Evolutionary conservation across 92 coral and sea anemone species (phyloP).

Genomic region (Palythoa grandis): DNA sequence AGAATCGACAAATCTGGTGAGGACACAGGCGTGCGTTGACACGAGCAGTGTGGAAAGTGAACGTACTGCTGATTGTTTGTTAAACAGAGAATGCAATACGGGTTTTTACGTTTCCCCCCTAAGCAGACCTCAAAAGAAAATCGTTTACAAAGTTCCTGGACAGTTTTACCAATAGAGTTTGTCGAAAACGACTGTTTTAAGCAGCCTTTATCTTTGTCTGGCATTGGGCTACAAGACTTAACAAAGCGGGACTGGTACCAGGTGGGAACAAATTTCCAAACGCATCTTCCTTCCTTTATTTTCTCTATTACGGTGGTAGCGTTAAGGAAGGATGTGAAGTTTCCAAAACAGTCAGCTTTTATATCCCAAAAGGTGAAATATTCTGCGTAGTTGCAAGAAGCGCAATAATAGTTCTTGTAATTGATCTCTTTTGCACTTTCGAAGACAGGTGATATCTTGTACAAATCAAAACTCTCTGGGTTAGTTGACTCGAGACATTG

Average conservation of each 20-base stretch:
- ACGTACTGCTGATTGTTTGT: background rate
- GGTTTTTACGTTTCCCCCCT: background rate
- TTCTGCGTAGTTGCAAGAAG: constrained; percentile 4
- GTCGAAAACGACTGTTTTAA: background rate
- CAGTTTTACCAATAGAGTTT: background rate
- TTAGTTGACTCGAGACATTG: background rate
- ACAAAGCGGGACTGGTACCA: background rate
- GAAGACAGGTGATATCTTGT: constrained; percentile 7
- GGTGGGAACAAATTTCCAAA: background rate
- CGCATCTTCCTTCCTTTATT: background rate
- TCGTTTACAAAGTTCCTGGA: background rate
- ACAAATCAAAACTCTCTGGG: background rate
- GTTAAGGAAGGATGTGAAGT: background rate
- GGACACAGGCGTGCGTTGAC: background rate
- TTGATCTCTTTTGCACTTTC: background rate
- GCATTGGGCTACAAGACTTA: background rate
- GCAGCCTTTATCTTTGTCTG: background rate
- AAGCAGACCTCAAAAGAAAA: background rate
- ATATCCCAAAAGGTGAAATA: background rate
- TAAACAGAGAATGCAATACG: constrained; percentile 13
- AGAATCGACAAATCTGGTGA: background rate
- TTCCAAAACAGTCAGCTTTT: background rate
- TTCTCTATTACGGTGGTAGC: background rate
- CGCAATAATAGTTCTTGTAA: constrained; percentile 18
- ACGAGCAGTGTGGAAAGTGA: background rate